A percentile compares a stretch with the other conserved stretches of the same genome.
Conservation (phyloP, 1,140 invertebrate genomes). For the Colletes gigas region DNA sequence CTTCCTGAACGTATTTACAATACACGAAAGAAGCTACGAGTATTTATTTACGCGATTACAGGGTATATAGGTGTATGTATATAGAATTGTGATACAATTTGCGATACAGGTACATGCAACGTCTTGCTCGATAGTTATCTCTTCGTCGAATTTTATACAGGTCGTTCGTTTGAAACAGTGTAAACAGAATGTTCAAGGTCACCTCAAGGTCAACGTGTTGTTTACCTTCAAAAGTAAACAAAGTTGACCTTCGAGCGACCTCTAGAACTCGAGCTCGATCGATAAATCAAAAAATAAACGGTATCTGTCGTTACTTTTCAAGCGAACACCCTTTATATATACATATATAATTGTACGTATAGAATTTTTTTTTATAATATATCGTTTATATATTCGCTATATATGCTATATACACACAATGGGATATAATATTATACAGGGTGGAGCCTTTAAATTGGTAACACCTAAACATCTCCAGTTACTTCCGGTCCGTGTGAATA, state of each 20-base stretch:
- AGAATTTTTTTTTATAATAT: constrained; percentile 14
- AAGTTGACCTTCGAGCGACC: too few species aligned
- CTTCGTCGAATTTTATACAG: not conserved
- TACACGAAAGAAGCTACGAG: constrained; percentile 65
- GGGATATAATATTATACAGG: constrained; percentile 18
- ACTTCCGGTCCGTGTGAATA: too few species aligned
- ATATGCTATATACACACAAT: constrained; percentile 3
- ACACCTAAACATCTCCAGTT: too few species aligned
- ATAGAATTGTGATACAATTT: constrained; percentile 46
- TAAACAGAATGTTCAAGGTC: too few species aligned
- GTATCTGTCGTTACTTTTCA: too few species aligned
- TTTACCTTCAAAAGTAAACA: too few species aligned
- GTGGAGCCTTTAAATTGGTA: too few species aligned
- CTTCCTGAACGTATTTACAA: constrained; percentile 70
- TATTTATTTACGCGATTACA: constrained; percentile 42
- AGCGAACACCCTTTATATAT: not conserved
- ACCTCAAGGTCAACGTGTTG: too few species aligned
- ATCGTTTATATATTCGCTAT: not conserved
- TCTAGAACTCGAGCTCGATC: too few species aligned
- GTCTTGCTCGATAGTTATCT: constrained; percentile 50
- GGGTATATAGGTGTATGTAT: constrained; percentile 39
- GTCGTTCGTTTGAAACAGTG: not conserved
- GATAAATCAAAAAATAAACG: too few species aligned
- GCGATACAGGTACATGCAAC: constrained; percentile 40
- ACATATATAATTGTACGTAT: constrained; percentile 4